Evolutionary conservation across 1,140 invertebrate genomes (phyloP).

Genomic region (Trachymyrmex septentrionalis): DNA sequence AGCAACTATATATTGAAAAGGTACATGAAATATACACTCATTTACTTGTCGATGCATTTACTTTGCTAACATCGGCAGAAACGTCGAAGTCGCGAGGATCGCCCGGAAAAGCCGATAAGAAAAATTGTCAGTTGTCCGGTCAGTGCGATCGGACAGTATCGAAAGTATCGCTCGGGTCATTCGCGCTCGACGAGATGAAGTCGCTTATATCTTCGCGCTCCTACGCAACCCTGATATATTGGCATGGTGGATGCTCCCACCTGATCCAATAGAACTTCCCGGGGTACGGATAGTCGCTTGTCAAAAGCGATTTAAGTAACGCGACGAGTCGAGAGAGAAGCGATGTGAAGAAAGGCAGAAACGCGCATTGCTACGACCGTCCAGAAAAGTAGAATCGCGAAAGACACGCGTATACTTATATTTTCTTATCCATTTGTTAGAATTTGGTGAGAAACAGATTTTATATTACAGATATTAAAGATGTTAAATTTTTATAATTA

Average conservation of each 20-base stretch:
- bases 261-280: slow-evolving; percentile 6
- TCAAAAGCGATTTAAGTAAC: slow-evolving; percentile 50
- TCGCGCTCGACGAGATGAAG: slow-evolving; percentile 12
- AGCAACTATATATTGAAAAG: not conserved
- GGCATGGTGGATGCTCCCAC: not conserved
- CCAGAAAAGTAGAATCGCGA: not conserved
- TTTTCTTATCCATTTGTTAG: not conserved
- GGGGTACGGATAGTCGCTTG: slow-evolving; percentile 3
- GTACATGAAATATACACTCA: not conserved
- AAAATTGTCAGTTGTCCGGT: slow-evolving; percentile 8
- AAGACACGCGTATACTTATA: not conserved
- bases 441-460: slow-evolving; percentile 18
- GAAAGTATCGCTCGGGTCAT: slow-evolving; percentile 21
- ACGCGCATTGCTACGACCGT: not conserved
- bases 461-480: not conserved
- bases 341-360: slow-evolving; percentile 10
- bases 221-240: slow-evolving; percentile 2
- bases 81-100: not conserved
- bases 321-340: slow-evolving; percentile 43
- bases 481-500: not conserved
- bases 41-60: slow-evolving; percentile 8
- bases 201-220: slow-evolving; percentile 35
- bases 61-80: not conserved
- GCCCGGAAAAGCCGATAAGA: not conserved
- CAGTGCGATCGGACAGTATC: slow-evolving; percentile 41